Base-by-base conservation (phyloP, 2,113 vertebrate species). In the Procavia capensis region DNA sequence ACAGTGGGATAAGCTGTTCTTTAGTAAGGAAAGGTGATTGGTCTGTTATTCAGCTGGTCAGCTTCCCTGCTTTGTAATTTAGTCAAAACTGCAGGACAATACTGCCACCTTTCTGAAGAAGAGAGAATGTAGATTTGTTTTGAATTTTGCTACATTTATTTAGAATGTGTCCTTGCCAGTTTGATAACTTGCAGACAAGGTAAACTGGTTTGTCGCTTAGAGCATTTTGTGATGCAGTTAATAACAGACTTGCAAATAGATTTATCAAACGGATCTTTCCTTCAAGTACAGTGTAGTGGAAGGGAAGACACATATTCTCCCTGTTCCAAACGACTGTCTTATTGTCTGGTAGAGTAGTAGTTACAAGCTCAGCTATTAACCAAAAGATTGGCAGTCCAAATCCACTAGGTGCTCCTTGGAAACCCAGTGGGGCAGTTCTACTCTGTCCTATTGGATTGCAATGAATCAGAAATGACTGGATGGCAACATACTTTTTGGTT, bases 41-140 rank as follows among this genome's bases (percentile, higher is more conserved):
- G 63, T 81, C 54, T 91, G 84, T 93, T 95, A 87, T 95, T 97
- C 95, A 76, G n/a, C 96, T 82, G 84, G 94, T 89, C 84, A 85
- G 93, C 31, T 47, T 95, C 27, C 0, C 86, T 5, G 84, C 78
- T 45, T 75, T 87, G 95, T 64, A 91, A 90, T 95, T 75, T 70
- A 95, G 47, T 97, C 80, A 88, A 95, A 98, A 97, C 97, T 88
- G 96, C 98, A 98, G 98, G 98, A 98, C 99, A 99, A 99, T 98
- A 99, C 98, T 99, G 99, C 99, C 99, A 99, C 98, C 99, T 99
- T 98, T 98, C 99, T 99, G 99, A 99, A 94, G 93, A 97, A 96
- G 75, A 16, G 66, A 98, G 98, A 96, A 95, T 43, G 88, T 61
- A 91, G 85, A 90, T 81, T 54, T 64, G 63, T 72, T 97, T 75